Conservation (phyloP, 2,797 vertebrate species). For the Dermochelys coriacea region DNA sequence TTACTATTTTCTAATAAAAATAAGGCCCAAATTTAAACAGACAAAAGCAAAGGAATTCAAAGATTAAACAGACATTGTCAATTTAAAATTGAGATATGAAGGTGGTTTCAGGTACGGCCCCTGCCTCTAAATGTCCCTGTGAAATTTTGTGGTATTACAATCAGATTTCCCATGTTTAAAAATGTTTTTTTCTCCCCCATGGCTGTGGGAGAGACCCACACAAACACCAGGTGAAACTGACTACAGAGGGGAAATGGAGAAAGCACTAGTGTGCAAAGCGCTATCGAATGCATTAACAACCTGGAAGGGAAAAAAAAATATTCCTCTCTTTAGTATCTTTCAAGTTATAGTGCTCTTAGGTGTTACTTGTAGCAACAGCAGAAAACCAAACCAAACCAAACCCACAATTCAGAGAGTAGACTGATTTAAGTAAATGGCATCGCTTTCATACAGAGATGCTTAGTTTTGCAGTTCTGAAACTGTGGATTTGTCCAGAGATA, state of each 20-base stretch:
- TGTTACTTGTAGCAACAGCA: background rate
- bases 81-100: background rate
- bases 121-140: background rate
- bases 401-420: background rate
- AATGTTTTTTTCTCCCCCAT: background rate
- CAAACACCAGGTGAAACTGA: background rate
- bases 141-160: background rate
- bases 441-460: background rate
- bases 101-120: background rate
- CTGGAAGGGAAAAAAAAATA: background rate
- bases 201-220: background rate
- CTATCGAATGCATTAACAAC: background rate
- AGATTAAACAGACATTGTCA: background rate
- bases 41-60: background rate
- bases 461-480: too few relatives aligned
- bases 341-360: background rate
- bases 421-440: rapidly evolving
- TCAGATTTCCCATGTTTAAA: background rate
- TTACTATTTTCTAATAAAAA: background rate
- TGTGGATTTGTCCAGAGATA: too few relatives aligned
- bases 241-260: background rate
- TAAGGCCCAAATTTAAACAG: background rate
- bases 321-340: background rate
- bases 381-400: background rate
- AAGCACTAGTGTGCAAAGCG: rapidly evolving